Conservation (phyloP, 2,113 vertebrate species). For the Thinocorus orbignyianus region DNA sequence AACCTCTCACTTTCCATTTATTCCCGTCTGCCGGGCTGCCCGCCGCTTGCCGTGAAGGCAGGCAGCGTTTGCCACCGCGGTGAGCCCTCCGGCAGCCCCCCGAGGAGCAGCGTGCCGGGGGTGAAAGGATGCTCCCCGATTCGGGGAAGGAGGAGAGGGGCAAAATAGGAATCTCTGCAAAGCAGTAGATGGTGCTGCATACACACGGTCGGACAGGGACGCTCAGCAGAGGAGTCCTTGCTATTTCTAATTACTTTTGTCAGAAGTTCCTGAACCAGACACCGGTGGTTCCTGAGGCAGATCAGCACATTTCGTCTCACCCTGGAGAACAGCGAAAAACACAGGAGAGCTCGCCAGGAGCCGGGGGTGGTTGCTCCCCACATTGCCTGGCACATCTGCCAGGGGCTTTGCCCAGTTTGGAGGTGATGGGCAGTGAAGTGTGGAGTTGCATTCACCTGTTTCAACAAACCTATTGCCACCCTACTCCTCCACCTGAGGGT, state of each 20-base stretch:
- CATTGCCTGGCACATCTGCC: rapidly evolving
- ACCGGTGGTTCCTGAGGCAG: not conserved
- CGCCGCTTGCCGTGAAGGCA: rapidly evolving
- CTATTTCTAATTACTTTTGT: rapidly evolving
- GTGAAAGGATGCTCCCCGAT: too few relatives aligned
- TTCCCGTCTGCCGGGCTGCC: not conserved
- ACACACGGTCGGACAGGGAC: not conserved
- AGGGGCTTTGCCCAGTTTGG: not conserved
- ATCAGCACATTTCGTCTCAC: not conserved
- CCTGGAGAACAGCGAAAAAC: not conserved
- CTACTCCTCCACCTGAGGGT: not conserved
- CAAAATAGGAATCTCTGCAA: not conserved
- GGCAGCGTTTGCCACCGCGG: rapidly evolving
- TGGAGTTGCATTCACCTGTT: not conserved
- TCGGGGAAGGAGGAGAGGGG: not conserved
- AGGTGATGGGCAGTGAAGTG: rapidly evolving
- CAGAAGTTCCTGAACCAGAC: not conserved
- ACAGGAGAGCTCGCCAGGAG: not conserved
- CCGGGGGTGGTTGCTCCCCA: not conserved
- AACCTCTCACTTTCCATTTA: not conserved
- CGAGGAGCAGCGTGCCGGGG: rapidly evolving
- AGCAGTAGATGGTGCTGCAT: constrained; percentile 70
- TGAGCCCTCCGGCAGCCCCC: not conserved
- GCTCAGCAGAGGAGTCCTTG: rapidly evolving
- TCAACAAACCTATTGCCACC: not conserved